Base-by-base conservation (phyloP, 1,140 invertebrate genomes). In the Ridgeia piscesae region DNA sequence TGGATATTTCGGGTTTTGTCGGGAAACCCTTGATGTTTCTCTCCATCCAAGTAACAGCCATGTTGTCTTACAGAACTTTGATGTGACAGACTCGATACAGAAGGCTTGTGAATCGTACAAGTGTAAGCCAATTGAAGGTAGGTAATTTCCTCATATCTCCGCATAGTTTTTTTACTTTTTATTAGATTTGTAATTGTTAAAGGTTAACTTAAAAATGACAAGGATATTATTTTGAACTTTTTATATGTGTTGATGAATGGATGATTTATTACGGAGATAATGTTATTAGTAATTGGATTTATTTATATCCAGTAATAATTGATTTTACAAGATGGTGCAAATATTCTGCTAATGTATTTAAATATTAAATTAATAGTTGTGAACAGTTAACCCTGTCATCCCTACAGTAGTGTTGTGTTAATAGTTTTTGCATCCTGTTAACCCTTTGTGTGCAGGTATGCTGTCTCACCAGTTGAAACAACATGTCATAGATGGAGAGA, bases 51-150 rank as follows among this genome's bases (percentile, higher is more conserved):
- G 34, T 92, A 91, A 31, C 33, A 34, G 33, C 34, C 77, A 92
- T 89, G 93, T 93, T 94, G 92, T 94, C 88, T 94, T 95, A 34
- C 95, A 99, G 98, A 99, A 98, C 92, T 98, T 98, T 95, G 97
- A 97, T 92, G 98, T 99, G 92, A 99, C 99, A 91, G 98, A 98
- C 95, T 97, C 97, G 89, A 98, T 99, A 91, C 98, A 99, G 96
- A 99, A 99, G 96, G 97, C 99, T 93, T 98, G 98, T 93, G 98
- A 98, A 94, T 97, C 97, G 35, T 99, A 97, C 96, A 98, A 99
- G 94, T 99, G 99, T 96, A 99, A 99, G 96, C 99, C 99, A 34
- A 97, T 99, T 92, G 99, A 99, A 96, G 98, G 96, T 77, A 77
- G 4, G 42, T 42, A 4, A 42, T 11, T 42, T 42, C 42, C 42